Base-by-base conservation (phyloP, 2,113 vertebrate species). In the Kryptolebias marmoratus region DNA sequence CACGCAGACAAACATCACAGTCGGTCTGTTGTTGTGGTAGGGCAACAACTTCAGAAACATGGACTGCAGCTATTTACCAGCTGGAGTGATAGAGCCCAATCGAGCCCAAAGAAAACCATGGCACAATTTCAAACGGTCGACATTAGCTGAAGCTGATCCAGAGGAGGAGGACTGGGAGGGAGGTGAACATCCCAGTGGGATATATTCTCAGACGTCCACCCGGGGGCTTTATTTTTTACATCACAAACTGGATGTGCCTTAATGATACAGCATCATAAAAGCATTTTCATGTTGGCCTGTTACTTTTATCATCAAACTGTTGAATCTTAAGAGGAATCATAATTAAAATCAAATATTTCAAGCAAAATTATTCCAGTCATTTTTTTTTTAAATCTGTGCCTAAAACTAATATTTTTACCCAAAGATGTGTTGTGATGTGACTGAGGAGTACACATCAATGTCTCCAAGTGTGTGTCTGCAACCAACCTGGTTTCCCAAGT, bases 1-100 rank as follows among this genome's bases (percentile, higher is more conserved):
- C 88, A 89, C 74, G 69, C 88, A 88, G 86, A 90, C 88, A 86
- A 90, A 90, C 85, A 89, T 91, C 89, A 82, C 83, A 89, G 87
- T 77, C 64, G 52, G 69, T 75, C 72, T 87, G 87, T 80, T 87
- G 87, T 83, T 84, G 88, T 85, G 76, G 88, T 49, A 44, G 83
- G 72, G 84, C 83, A 87, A 80, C 80, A 81, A 71, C 87, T 91
- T 89, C 82, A 88, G 65, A 90, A 87, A 89, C 87, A 85, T 79
- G 90, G 86, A 75, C 77, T 85, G 77, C 73, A 85, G 90, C 90
- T 87, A 87, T 90, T 88, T 88, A 81, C 82, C 85, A 87, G 85
- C 86, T 81, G 80, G 73, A 85, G 88, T 87, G 89, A 89, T 89
- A 71, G 79, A 87, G 88, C 81, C 79, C 85, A 88, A 87, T 89